Evolutionary conservation across 2,113 vertebrate species (phyloP).

Genomic region (Phrynosoma platyrhinos): DNA sequence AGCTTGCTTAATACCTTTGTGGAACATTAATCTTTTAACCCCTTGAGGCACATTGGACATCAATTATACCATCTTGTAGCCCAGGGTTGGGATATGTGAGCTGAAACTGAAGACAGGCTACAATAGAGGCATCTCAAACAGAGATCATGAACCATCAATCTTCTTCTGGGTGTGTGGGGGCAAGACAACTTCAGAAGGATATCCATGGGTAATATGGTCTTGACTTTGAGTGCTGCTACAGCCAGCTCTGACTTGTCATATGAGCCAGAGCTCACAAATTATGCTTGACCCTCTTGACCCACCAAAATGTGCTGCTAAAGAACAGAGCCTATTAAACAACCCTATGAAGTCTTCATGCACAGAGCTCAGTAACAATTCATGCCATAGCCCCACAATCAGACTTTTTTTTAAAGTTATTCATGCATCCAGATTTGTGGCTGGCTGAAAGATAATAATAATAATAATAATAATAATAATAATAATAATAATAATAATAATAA

Average conservation of each 20-base stretch:
- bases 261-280: constrained; percentile 66
- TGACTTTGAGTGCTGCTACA: constrained; percentile 58
- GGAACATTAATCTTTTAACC: constrained; percentile 77
- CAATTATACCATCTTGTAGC: constrained; percentile 77
- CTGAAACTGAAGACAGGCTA: constrained; percentile 74
- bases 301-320: constrained; percentile 31
- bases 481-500: too few species aligned
- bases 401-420: constrained; percentile 12
- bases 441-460: too few species aligned
- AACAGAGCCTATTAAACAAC: constrained; percentile 36
- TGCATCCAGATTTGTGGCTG: not conserved
- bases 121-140: constrained; percentile 67
- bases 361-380: constrained; percentile 1
- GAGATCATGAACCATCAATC: constrained; percentile 77
- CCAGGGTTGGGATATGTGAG: constrained; percentile 78
- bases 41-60: constrained; percentile 82
- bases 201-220: constrained; percentile 63
- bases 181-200: constrained; percentile 73
- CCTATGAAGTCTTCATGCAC: constrained; percentile 20
- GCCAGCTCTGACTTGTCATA: constrained; percentile 61
- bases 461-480: too few species aligned
- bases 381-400: not conserved
- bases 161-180: constrained; percentile 69
- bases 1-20: constrained; percentile 50
- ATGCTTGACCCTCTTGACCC: constrained; percentile 63